Base-by-base conservation (phyloP, 2,797 vertebrate genomes). In the Pantherophis alleghaniensis region DNA sequence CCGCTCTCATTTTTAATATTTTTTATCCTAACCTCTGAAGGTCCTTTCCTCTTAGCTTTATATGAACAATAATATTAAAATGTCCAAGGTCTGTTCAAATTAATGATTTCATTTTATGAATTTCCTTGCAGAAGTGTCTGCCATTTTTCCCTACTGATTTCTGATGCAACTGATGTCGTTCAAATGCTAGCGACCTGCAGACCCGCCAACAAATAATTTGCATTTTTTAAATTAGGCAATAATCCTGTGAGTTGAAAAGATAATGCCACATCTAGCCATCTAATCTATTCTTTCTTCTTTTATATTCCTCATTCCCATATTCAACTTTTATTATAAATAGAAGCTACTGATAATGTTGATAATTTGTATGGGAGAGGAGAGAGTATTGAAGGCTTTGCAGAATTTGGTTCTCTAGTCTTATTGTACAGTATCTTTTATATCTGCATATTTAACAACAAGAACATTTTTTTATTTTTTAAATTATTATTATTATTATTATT, bases 41-140 rank as follows among this genome's bases (percentile, higher is more conserved):
- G 87, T 93, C 0, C 0, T 24, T 92, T 92, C 93, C 66, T 18
- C 0, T 0, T 6, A 92, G 92, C 66, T 95, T 91, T 89, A 88
- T 0, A 4, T 88, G 92, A 93, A 94, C 90, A 92, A 87, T 91
- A 95, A 51, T 83, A 61, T 93, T 93, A 37, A 90, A 90, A 92
- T 69, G 37, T 79, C 88, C 79, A 69, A 92, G 89, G 88, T 59
- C 89, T 92, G 37, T 90, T 92, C 0, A 0, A 91, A 86, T 94
- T 92, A 92, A 95, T 92, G 66, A 92, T 89, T 93, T 94, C 90
- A 79, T 93, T 89, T 93, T 32, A 90, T 91, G 93, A 96, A 28
- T 94, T 96, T 42, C 87, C 60, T 69, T 56, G 32, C 0, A 18
- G 83, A 95, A 95, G 90, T 88, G 1, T 1, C 94, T 94, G 93